Conservation (phyloP, 2,797 vertebrate genomes). For the Dendrocincla fuliginosa region DNA sequence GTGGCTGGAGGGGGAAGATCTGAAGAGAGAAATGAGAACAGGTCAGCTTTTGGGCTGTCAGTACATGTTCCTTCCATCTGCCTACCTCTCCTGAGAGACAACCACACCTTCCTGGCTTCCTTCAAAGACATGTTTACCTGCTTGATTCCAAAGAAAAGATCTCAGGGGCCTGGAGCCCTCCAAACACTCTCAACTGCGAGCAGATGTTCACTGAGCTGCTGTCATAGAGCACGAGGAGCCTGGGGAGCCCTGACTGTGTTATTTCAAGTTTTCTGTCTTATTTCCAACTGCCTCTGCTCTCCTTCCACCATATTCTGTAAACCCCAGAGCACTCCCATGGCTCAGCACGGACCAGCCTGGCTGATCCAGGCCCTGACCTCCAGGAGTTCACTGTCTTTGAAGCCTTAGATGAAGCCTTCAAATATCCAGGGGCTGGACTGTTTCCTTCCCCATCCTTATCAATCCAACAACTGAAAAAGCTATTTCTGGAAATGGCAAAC, state of each 20-base stretch:
- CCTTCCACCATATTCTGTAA: not conserved
- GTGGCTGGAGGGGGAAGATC: constrained; percentile 93
- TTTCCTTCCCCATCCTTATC: not conserved
- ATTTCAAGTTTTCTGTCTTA: not conserved
- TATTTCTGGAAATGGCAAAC: not conserved
- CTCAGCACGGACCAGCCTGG: not conserved
- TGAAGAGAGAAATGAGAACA: constrained; percentile 53
- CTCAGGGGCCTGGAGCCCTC: not conserved
- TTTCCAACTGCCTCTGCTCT: not conserved
- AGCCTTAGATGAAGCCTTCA: not conserved
- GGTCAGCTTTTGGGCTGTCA: not conserved
- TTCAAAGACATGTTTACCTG: not conserved
- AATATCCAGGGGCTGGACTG: not conserved
- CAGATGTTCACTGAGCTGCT: not conserved
- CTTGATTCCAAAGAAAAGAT: not conserved
- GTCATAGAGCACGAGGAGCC: not conserved
- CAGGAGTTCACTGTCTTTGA: no score
- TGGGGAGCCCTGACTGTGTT: not conserved
- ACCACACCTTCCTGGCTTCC: not conserved
- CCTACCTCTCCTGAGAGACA: not conserved
- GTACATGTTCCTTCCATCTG: not conserved
- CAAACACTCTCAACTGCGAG: not conserved
- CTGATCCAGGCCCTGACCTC: not conserved
- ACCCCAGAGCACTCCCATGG: not conserved
- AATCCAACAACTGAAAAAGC: not conserved